Evolutionary conservation across 2,888 invertebrate genomes (phyloP).

Genomic region (Melinaea marsaeus): DNA sequence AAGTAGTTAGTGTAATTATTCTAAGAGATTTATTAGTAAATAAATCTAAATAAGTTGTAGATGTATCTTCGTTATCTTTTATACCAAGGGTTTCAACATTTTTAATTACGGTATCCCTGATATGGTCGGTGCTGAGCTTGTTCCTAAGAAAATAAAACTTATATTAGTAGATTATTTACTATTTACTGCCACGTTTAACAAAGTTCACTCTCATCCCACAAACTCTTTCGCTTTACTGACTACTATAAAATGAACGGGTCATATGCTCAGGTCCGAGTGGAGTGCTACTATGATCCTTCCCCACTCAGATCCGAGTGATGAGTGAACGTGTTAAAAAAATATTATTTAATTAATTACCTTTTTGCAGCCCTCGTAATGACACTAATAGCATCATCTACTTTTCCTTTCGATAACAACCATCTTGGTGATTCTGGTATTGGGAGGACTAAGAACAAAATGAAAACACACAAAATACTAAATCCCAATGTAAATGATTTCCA

Average conservation of each 20-base stretch:
- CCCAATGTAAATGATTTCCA: slow-evolving; percentile 46
- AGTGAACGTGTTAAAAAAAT: background rate
- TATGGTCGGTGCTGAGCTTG: slow-evolving; percentile 38
- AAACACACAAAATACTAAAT: slow-evolving; percentile 36
- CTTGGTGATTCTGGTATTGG: slow-evolving; percentile 56
- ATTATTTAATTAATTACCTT: slow-evolving; percentile 40
- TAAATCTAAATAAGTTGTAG: slow-evolving; percentile 43
- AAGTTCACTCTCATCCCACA: no score
- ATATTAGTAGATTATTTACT: no score
- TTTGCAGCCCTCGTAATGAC: slow-evolving; percentile 49
- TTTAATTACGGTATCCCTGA: slow-evolving; percentile 42
- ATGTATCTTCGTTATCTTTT: slow-evolving; percentile 33
- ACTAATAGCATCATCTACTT: slow-evolving; percentile 40
- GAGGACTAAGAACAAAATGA: slow-evolving; percentile 39
- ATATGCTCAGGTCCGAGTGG: no score
- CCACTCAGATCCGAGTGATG: no score
- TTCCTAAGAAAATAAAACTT: slow-evolving; percentile 42
- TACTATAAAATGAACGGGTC: no score
- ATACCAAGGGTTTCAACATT: slow-evolving; percentile 38
- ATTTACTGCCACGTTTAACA: no score
- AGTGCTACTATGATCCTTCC: no score
- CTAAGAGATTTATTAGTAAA: slow-evolving; percentile 44
- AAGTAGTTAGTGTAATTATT: slow-evolving; percentile 39
- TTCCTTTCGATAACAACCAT: slow-evolving; percentile 52
- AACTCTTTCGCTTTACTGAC: no score